These are phyloP conservation scores for Hippopotamyrus pictus DNA, from an alignment of 2,797 vertebrate species.

Conservation along the genomic window DNA sequence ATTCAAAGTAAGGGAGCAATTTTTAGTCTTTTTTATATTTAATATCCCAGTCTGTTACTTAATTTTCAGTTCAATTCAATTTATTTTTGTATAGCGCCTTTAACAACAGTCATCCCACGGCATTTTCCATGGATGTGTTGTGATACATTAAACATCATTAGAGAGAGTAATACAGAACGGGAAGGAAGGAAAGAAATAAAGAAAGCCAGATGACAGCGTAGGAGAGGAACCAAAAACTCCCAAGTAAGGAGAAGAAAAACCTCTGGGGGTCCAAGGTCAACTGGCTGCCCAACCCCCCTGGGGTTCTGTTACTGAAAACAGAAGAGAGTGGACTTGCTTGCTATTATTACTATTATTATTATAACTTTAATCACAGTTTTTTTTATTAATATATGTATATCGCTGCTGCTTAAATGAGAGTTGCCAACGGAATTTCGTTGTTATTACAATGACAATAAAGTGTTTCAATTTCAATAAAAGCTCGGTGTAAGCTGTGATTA, in stretches of 20 bases:
- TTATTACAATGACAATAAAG: too few species aligned
- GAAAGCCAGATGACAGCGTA: neutral
- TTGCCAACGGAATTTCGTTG: too few species aligned
- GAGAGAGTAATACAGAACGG: neutral
- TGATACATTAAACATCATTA: neutral
- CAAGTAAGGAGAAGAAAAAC: too few species aligned
- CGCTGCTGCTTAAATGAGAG: too few species aligned
- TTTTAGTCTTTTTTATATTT: neutral
- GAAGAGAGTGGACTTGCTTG: too few species aligned
- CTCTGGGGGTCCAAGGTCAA: neutral
- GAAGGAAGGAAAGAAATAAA: neutral
- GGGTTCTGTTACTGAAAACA: too few species aligned
- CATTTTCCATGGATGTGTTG: neutral
- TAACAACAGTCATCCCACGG: neutral
- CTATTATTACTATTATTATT: too few species aligned
- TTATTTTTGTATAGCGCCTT: neutral
- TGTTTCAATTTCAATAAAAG: too few species aligned
- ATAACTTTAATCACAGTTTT: too few species aligned
- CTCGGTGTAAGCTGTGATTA: neutral
- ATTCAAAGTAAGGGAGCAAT: neutral
- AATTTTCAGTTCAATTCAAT: neutral
- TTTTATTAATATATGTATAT: too few species aligned
- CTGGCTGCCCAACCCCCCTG: neutral
- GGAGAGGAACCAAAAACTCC: too few species aligned
- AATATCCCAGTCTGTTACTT: neutral